Base-by-base conservation (phyloP, 2,888 invertebrate species). In the Epicampocera succincta region DNA sequence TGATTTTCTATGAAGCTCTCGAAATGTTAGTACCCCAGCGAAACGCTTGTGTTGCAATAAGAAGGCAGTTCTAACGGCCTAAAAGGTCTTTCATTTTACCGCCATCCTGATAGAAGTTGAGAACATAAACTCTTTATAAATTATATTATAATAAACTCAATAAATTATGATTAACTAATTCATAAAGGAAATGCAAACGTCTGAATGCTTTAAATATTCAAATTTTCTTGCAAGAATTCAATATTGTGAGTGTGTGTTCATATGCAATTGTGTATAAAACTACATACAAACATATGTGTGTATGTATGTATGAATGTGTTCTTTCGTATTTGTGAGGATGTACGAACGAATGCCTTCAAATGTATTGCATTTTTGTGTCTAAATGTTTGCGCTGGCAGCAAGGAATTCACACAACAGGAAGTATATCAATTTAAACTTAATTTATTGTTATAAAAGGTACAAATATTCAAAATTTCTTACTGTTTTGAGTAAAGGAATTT, bases 151-250 rank as follows among this genome's bases (percentile, higher is more conserved):
- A 82, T 82, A 75, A 82, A 82, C 74, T 78, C 71, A 78, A 78
- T 82, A 82, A 82, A 82, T 82, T 78, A 78, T 82, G 74, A 82
- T 82, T 78, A 78, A 82, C 71, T 69, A 77, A 71, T 77, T 68
- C 56, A 69, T 44, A 73, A 77, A 80, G 71, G 72, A 76, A 63
- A 81, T 78, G 60, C 76, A 71, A 61, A 74, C 60, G 71, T 75
- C 74, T 60, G 66, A 74, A 78, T 68, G 46, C 60, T 54, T 65
- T 8, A 63, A 63, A 68, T 63, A 65, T 33, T 56, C 33, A 69
- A 73, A 74, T 42, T 50, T 46, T 2, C 15, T 17, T 13, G 38
- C 52, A 9, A 2, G n/a, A 21, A 33, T 33, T 3, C 8, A 33
- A 33, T 33, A 8, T 4, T 33, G 33, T 33, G 8, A n/a, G n/a